These are phyloP conservation scores for Copidosoma aretas DNA, from an alignment of 2,888 invertebrate genomes.

Conservation along the genomic window DNA sequence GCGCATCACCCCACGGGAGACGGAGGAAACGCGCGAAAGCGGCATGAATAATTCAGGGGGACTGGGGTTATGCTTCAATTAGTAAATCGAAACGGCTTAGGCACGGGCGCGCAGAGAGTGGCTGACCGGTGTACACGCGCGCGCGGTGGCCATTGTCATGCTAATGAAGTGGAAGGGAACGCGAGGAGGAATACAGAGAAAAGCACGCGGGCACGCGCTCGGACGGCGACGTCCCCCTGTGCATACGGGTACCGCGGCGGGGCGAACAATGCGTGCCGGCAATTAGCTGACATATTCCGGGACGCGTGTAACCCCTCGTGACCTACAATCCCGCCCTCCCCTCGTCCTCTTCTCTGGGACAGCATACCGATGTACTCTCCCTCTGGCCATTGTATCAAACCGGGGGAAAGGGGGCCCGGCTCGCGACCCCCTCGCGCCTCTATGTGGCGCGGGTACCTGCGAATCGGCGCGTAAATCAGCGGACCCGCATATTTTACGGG, in stretches of 20 bases:
- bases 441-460: no score
- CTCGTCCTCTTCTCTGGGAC: conserved; percentile 1
- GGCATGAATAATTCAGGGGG: conserved; percentile 49
- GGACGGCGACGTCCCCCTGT: not conserved
- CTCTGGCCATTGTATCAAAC: no score
- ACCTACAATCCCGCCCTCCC: conserved; percentile 42
- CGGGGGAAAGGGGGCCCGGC: no score
- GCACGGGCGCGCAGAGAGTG: no score
- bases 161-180: conserved; percentile 40
- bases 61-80: conserved; percentile 50
- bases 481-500: conserved; percentile 29
- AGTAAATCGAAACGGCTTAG: conserved; percentile 44
- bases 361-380: no score
- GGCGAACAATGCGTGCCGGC: conserved; percentile 44
- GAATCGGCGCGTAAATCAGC: conserved; percentile 32
- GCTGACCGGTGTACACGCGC: conserved; percentile 10
- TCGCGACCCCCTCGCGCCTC: conserved; percentile 15
- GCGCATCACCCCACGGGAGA: not conserved
- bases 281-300: conserved; percentile 48
- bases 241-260: conserved; percentile 20
- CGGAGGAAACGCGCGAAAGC: not conserved
- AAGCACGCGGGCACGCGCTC: no score
- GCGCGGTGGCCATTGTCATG: conserved; percentile 42
- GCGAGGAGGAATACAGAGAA: not conserved
- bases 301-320: conserved; percentile 36